Percentiles rank a stretch among this genome's conserved stretches.
phyloP scores from a whole-genome alignment of 2,888 invertebrate species.

The Hermaeophaga mercurialis region DNA sequence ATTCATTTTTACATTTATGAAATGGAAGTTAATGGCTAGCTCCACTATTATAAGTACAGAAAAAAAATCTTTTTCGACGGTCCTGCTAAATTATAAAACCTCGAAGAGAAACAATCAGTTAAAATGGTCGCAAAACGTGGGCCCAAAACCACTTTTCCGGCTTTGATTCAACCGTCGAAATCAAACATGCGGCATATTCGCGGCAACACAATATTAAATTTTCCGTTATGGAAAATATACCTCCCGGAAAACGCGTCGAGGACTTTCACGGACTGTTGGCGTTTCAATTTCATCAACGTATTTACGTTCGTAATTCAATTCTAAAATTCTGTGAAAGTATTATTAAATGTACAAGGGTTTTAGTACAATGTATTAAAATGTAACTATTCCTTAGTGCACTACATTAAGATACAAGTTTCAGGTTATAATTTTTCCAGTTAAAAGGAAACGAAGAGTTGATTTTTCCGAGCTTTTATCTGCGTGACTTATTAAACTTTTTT shows the following conservation, averaged over 20 bases:
- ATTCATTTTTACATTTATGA: too few relatives aligned
- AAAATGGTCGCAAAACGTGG: neutral
- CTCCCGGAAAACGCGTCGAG: neutral
- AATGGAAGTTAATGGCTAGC: too few relatives aligned
- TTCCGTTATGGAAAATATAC: neutral
- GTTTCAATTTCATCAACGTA: neutral
- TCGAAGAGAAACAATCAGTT: neutral
- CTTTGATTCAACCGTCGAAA: constrained; percentile 1
- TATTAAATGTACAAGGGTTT: too few relatives aligned
- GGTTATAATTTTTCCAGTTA: too few relatives aligned
- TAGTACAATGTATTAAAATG: too few relatives aligned
- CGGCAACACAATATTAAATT: constrained; percentile 8
- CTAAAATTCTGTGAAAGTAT: too few relatives aligned
- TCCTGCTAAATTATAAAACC: neutral
- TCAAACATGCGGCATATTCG: neutral
- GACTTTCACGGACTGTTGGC: neutral
- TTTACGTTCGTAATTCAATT: neutral
- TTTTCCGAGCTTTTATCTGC: too few relatives aligned
- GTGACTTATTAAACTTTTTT: too few relatives aligned
- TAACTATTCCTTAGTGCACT: too few relatives aligned
- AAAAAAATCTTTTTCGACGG: neutral
- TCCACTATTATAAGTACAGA: too few relatives aligned
- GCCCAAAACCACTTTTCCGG: constrained; percentile 3
- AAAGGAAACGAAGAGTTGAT: too few relatives aligned
- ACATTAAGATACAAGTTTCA: too few relatives aligned